phyloP scores from a whole-genome alignment of 2,888 invertebrate species.

The Drosophila formosana region DNA sequence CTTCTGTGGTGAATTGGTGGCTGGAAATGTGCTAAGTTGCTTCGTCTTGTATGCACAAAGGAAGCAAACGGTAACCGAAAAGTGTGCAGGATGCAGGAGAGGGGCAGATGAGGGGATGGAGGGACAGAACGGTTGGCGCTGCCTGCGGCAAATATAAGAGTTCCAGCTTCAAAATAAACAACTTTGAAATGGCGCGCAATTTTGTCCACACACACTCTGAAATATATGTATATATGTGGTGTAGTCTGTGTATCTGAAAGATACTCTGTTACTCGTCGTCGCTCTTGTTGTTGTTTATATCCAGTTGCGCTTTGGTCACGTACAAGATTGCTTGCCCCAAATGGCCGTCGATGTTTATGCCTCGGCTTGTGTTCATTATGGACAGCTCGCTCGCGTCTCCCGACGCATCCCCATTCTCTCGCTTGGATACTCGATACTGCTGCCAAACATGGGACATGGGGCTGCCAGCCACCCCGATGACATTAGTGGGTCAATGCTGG shows the following conservation, averaged over 20 bases:
- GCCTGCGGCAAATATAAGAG: slow-evolving; percentile 53
- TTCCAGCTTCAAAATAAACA: slow-evolving; percentile 70
- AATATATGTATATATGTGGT: slow-evolving; percentile 4
- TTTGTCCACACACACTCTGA: slow-evolving; percentile 45
- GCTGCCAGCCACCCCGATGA: slow-evolving; percentile 18
- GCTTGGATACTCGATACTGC: slow-evolving; percentile 41
- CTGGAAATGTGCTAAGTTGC: slow-evolving; percentile 74
- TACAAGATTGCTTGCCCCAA: slow-evolving; percentile 67
- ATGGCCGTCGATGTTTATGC: slow-evolving; percentile 64
- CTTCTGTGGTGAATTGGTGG: slow-evolving; percentile 53
- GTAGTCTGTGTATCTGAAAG: slow-evolving; percentile 38
- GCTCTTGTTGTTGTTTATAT: slow-evolving; percentile 32
- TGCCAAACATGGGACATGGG: not conserved
- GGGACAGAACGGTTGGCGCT: not conserved
- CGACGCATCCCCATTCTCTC: slow-evolving; percentile 11
- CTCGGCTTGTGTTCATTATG: slow-evolving; percentile 53
- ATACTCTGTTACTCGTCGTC: slow-evolving; percentile 41
- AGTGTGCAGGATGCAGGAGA: slow-evolving; percentile 5
- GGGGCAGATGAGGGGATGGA: slow-evolving; percentile 1
- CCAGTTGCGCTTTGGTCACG: slow-evolving; percentile 75
- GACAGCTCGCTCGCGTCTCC: slow-evolving; percentile 8
- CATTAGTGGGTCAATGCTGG: slow-evolving; percentile 57
- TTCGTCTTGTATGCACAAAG: slow-evolving; percentile 74
- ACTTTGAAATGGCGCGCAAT: slow-evolving; percentile 79
- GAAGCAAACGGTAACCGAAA: slow-evolving; percentile 34